Conservation (phyloP, 2,888 invertebrate species). For the Ecdyonurus torrentis region DNA sequence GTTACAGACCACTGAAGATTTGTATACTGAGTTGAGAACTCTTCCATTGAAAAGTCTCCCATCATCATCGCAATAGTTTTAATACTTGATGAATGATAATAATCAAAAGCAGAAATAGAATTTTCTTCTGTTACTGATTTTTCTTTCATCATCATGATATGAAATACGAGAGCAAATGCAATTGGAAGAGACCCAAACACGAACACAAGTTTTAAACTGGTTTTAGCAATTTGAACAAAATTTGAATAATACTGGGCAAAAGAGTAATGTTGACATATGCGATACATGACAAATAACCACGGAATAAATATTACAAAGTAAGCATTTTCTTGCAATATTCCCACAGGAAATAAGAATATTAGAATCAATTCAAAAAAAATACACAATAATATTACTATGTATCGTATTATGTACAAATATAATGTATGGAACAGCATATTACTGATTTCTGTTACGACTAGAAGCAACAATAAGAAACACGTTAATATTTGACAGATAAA, state of each 20-base stretch:
- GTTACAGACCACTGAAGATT: background rate
- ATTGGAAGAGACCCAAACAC: background rate
- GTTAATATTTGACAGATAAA: background rate
- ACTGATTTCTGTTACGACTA: background rate
- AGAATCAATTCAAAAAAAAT: background rate
- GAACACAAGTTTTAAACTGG: background rate
- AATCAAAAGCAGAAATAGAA: background rate
- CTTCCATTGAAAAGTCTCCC: background rate
- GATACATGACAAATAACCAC: background rate
- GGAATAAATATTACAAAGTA: background rate
- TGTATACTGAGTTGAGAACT: background rate
- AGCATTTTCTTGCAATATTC: background rate
- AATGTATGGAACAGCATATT: background rate
- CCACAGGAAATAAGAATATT: background rate
- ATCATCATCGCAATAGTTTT: background rate
- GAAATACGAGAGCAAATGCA: background rate
- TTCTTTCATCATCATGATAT: background rate
- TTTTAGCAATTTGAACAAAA: background rate
- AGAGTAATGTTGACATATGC: background rate
- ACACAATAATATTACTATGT: background rate
- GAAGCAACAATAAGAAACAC: background rate
- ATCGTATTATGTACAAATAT: background rate
- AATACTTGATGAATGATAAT: background rate
- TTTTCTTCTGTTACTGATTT: background rate
- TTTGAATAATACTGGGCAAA: background rate